Evolutionary conservation across 2,888 invertebrate genomes (phyloP), one percentile per base, ranked within the genome.

Genomic region (Polymixis lichenea): DNA sequence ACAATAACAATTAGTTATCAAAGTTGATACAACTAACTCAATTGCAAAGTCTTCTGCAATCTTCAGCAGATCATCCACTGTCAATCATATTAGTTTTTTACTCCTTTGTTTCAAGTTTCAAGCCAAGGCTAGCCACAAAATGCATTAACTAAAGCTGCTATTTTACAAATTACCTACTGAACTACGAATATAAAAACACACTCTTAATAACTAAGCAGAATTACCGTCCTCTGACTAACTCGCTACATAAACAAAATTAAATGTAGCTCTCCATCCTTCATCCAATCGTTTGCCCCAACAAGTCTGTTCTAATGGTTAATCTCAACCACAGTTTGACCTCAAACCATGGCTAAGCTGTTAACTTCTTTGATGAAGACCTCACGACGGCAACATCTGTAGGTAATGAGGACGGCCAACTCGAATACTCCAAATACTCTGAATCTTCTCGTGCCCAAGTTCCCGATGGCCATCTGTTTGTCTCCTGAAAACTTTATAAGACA

Each of bases 311-410:
- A 53, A 43, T 53, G 2, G 15, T n/a, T 64, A 32, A 15, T 6
- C 28, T n/a, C 53, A 43, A 75, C 53, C 53, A 15, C 61, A 62
- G 11, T 28, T 25, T 46, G 32, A 55, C 46, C 53, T 75, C 53
- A 25, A 46, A 19, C 32, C 32, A 32, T 22, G 46, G 32, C 19
- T 76, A 22, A 75, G 51, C 38, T 60, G 19, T 46, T 56, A 49
- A 51, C 49, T 73, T 28, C 22, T 75, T 9, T 61, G n/a, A 75
- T 75, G 15, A 53, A 61, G 43, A 60, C 15, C n/a, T 74, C 60
- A 74, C 60, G 75, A 60, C 60, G 51, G 60, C 60, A 43, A 60
- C 60, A 19, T n/a, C n/a, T 28, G 7, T 28, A 32, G 32, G 32
- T 32, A 46, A 65, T 28, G 7, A 49, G 11, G 11, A 8, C 15